phyloP scores from a whole-genome alignment of 2,113 vertebrate genomes.

The Centropus bengalensis region DNA sequence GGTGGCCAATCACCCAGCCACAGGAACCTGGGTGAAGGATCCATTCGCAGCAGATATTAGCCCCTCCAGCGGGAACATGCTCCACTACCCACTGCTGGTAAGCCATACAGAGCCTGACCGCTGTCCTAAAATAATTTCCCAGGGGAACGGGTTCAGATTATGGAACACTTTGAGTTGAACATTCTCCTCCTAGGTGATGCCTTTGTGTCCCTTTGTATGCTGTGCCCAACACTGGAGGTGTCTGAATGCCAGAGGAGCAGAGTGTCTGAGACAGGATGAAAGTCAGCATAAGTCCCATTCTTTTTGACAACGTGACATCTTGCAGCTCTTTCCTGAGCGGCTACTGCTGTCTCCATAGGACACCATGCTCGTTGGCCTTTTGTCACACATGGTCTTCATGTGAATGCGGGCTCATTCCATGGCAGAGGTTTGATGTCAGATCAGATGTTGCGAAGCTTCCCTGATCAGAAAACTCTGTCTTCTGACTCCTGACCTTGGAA shows the following conservation, averaged over 20 bases:
- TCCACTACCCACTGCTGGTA: neutral
- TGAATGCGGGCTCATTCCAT: neutral
- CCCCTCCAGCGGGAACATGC: neutral
- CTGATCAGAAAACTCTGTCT: neutral
- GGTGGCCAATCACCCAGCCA: neutral
- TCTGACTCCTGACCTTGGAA: neutral
- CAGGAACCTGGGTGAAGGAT: neutral
- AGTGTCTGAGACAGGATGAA: neutral
- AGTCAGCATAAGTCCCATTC: neutral
- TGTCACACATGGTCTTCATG: neutral
- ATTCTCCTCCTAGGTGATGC: neutral
- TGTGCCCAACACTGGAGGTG: neutral
- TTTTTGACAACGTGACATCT: neutral
- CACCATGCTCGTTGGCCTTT: rapidly evolving
- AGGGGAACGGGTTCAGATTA: neutral
- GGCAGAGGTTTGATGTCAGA: neutral
- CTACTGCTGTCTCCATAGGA: neutral
- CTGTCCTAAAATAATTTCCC: neutral
- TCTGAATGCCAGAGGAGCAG: neutral
- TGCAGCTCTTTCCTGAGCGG: neutral
- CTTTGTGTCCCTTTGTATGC: neutral
- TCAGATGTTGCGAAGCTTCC: neutral
- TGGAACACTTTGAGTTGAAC: neutral
- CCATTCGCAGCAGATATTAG: neutral
- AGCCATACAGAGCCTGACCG: neutral